Percentiles rank a stretch among this genome's conserved stretches.
phyloP scores from a whole-genome alignment of 2,888 invertebrate genomes.

The Aleiodes testaceus region DNA sequence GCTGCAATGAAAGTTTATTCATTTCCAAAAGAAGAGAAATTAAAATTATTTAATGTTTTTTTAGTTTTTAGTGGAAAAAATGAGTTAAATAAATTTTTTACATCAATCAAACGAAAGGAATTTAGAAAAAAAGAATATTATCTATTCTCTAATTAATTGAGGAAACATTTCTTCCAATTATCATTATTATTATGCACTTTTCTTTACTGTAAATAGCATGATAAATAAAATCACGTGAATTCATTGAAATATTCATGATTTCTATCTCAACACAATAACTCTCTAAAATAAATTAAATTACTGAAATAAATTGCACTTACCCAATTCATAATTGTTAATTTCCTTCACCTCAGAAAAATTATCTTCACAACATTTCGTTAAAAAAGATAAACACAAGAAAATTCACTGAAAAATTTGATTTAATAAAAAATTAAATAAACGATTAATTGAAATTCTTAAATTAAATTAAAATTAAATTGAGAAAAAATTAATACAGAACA shows the following conservation, averaged over 20 bases:
- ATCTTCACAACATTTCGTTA: slow-evolving; percentile 11
- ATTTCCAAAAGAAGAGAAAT: not conserved
- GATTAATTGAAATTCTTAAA: not conserved
- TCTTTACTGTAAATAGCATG: too few relatives aligned
- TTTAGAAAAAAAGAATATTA: too few relatives aligned
- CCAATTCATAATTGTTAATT: slow-evolving; percentile 50
- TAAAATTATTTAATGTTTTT: not conserved
- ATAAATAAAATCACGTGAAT: slow-evolving; percentile 15
- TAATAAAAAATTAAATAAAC: not conserved
- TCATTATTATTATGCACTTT: too few relatives aligned
- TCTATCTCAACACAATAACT: slow-evolving; percentile 33
- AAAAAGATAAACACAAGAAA: not conserved
- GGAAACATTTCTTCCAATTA: too few relatives aligned
- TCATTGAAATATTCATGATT: slow-evolving; percentile 4
- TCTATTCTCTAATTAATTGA: too few relatives aligned
- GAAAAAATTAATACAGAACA: slow-evolving; percentile 27
- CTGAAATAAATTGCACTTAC: slow-evolving; percentile 36
- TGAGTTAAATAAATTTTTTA: not conserved
- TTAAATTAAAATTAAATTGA: not conserved
- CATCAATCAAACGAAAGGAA: too few relatives aligned
- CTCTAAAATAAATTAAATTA: slow-evolving; percentile 38
- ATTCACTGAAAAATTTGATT: slow-evolving; percentile 15
- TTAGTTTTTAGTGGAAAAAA: not conserved
- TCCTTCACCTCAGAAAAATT: not conserved
- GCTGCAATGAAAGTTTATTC: slow-evolving; percentile 37